Evolutionary conservation across 2,888 invertebrate genomes (phyloP).

Genomic region (Halocaridina rubra): DNA sequence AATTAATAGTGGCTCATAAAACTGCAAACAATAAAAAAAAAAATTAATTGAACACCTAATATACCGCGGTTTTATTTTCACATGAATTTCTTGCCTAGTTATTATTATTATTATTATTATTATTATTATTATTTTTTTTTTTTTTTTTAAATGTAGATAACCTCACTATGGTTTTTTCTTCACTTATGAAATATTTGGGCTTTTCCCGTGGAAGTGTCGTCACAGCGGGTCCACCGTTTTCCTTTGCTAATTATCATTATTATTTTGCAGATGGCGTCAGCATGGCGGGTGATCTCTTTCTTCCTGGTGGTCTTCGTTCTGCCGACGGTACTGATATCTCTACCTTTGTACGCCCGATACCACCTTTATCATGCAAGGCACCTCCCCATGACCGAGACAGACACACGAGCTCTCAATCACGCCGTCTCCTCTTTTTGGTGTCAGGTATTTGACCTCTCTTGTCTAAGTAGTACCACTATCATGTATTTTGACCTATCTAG

Average conservation of each 20-base stretch:
- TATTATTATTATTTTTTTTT: no score
- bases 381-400: conserved; percentile 85
- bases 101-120: no score
- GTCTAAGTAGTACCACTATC: no score
- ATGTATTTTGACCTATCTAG: no score
- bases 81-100: no score
- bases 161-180: no score
- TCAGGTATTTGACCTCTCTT: no score
- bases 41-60: no score
- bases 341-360: conserved; percentile 83
- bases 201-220: neutral
- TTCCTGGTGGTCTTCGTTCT: conserved; percentile 81
- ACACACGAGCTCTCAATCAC: conserved; percentile 84
- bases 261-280: conserved; percentile 66
- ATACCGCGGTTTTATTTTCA: no score
- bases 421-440: conserved; percentile 87
- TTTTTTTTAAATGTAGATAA: no score
- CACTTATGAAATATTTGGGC: no score
- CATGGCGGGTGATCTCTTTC: conserved; percentile 81
- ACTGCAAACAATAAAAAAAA: neutral
- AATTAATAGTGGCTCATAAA: neutral
- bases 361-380: conserved; percentile 81
- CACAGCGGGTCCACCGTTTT: no score
- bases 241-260: neutral
- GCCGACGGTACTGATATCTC: conserved; percentile 80